phyloP scores from a whole-genome alignment of 2,888 invertebrate species.

The Bombylius discolor region DNA sequence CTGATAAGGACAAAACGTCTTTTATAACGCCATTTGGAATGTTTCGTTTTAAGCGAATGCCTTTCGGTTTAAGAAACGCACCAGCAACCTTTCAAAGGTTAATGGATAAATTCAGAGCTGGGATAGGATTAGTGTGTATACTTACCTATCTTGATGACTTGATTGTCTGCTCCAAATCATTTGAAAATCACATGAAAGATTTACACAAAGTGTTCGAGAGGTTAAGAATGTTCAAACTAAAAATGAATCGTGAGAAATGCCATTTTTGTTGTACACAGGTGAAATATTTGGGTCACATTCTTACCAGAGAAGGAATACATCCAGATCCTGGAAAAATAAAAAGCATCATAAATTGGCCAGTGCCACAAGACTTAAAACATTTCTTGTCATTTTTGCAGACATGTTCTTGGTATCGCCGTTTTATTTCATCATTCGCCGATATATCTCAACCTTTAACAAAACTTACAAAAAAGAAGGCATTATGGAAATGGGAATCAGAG shows the following conservation, averaged over 20 bases:
- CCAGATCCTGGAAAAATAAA: conserved; percentile 2
- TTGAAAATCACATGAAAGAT: conserved; percentile 2
- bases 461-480: neutral
- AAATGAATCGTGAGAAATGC: neutral
- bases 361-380: neutral
- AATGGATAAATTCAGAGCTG: neutral
- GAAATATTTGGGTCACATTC: conserved; percentile 5
- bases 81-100: too few relatives aligned
- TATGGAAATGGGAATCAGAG: neutral
- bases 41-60: too few relatives aligned
- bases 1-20: too few relatives aligned
- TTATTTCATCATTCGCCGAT: neutral
- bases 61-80: too few relatives aligned
- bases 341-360: neutral
- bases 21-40: neutral
- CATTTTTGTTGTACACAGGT: neutral
- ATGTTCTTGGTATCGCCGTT: conserved; percentile 1
- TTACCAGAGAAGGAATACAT: neutral
- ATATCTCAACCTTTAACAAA: neutral
- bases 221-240: neutral
- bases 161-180: neutral
- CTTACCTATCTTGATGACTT: conserved; percentile 5
- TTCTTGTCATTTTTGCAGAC: too few relatives aligned
- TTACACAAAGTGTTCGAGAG: neutral
- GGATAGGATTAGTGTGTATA: conserved; percentile 1